Evolutionary conservation across 1,140 invertebrate genomes (phyloP), one percentile per base, ranked within the genome.

Genomic region (Melitaea cinxia): DNA sequence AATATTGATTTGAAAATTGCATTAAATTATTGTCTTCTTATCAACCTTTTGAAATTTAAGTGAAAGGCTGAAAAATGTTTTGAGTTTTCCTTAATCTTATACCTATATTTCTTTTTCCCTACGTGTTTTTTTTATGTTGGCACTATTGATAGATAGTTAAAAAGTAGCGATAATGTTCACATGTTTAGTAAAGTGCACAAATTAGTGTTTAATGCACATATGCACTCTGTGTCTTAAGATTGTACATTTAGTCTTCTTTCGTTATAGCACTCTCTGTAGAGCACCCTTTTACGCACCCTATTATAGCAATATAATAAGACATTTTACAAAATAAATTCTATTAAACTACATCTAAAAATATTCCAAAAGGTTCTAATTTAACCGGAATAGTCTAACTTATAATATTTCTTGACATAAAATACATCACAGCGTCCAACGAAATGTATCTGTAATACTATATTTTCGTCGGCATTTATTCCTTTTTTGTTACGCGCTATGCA

Each of bases 401-500:
- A 52, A 52, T 28, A 30, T 52, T 52, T n/a, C 19, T 47, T 47
- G 12, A 47, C 19, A 23, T 47, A 17, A 52, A 52, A 52, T 28
- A 30, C 14, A 28, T 12, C 49, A n/a, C 6, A 12, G 19, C 37
- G 35, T 49, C 26, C 39, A 30, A 39, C 28, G 50, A 55, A 64
- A 64, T 64, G 24, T 66, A 49, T 70, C 73, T 72, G 79, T 64
- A 82, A 77, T 69, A 76, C 73, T 73, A 83, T 81, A 85, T 88
- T 86, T 84, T 75, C 54, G 65, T 60, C 53, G 72, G 68, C 65
- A 63, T 73, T 77, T 83, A 73, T 82, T 82, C 70, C 75, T 85
- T 88, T 88, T 89, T 87, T 85, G 75, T 80, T 80, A 82, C 74
- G 77, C 80, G 82, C 83, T 82, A 87, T 90, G 85, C 88, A 90